Percentiles rank a stretch among this genome's conserved stretches.
These are phyloP conservation scores for Solea senegalensis DNA, from an alignment of 2,113 vertebrate genomes.

Conservation along the genomic window DNA sequence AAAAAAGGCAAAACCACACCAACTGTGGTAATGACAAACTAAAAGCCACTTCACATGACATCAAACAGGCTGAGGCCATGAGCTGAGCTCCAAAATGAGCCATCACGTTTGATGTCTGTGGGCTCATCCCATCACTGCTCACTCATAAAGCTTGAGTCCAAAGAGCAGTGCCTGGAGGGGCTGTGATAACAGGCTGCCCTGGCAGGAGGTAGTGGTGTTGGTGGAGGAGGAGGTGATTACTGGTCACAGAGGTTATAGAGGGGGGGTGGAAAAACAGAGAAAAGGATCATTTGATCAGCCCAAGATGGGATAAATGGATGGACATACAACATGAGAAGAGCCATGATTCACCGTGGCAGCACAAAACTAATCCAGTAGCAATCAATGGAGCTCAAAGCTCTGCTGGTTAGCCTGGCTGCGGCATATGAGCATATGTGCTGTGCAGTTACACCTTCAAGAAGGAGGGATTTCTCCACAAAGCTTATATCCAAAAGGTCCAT, in stretches of 20 bases:
- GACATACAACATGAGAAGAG: constrained; percentile 11
- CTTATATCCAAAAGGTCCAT: constrained; percentile 46
- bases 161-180: constrained; percentile 48
- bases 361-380: constrained; percentile 37
- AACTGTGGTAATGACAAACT: constrained; percentile 6
- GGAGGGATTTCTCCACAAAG: constrained; percentile 58
- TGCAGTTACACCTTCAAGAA: constrained; percentile 48
- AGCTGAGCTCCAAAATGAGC: constrained; percentile 18
- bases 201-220: constrained; percentile 9
- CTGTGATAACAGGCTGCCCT: constrained; percentile 56
- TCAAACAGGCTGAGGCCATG: constrained; percentile 18
- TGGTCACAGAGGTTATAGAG: constrained; percentile 1
- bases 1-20: constrained; percentile 4
- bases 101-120: constrained; percentile 54
- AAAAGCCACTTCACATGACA: constrained; percentile 17
- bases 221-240: constrained; percentile 25
- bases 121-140: constrained; percentile 16
- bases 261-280: background rate
- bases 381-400: constrained; percentile 1
- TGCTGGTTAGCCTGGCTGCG: background rate
- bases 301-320: background rate
- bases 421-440: constrained; percentile 60
- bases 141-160: constrained; percentile 42
- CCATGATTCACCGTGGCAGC: constrained; percentile 3
- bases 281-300: background rate